A percentile compares a stretch with the other conserved stretches of the same genome.
Conservation (phyloP, 2,888 invertebrate genomes). For the Ypsolopha scabrella region DNA sequence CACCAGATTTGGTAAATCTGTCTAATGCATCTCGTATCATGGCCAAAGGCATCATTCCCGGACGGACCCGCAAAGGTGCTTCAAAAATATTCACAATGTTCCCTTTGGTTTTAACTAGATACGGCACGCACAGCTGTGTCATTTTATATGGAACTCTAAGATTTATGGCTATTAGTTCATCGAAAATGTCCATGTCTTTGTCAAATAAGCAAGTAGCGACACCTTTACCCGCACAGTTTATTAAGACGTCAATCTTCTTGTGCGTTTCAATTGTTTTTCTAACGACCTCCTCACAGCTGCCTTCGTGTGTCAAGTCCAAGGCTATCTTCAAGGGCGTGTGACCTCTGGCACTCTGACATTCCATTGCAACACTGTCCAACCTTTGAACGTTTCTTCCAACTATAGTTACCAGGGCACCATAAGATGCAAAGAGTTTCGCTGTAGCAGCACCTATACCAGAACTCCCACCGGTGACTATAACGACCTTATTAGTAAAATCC, state of each 20-base stretch:
- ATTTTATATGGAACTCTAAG: slow-evolving; percentile 37
- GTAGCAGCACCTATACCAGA: slow-evolving; percentile 45
- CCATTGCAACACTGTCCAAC: slow-evolving; percentile 24
- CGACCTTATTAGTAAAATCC: slow-evolving; percentile 37
- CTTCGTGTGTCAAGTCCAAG: slow-evolving; percentile 28
- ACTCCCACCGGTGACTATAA: slow-evolving; percentile 41
- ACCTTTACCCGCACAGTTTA: slow-evolving; percentile 40
- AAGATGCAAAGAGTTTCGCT: slow-evolving; percentile 33
- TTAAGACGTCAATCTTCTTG: slow-evolving; percentile 30
- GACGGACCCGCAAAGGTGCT: slow-evolving; percentile 27
- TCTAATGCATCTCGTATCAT: slow-evolving; percentile 38
- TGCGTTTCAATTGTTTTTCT: slow-evolving; percentile 30
- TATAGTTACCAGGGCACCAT: slow-evolving; percentile 30
- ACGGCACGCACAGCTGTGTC: slow-evolving; percentile 33
- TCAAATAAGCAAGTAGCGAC: slow-evolving; percentile 35
- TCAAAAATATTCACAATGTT: slow-evolving; percentile 39
- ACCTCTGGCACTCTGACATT: slow-evolving; percentile 25
- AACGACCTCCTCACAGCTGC: slow-evolving; percentile 33
- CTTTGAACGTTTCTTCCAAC: slow-evolving; percentile 36
- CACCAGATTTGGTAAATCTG: slow-evolving; percentile 35
- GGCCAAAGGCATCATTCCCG: slow-evolving; percentile 32
- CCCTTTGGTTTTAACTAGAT: slow-evolving; percentile 34
- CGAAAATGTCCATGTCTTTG: slow-evolving; percentile 31
- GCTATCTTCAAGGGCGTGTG: slow-evolving; percentile 29
- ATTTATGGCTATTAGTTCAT: slow-evolving; percentile 35